A percentile compares a stretch with the other conserved stretches of the same genome.
Conservation (phyloP, 2,797 vertebrate genomes). For the Gouania willdenowi region DNA sequence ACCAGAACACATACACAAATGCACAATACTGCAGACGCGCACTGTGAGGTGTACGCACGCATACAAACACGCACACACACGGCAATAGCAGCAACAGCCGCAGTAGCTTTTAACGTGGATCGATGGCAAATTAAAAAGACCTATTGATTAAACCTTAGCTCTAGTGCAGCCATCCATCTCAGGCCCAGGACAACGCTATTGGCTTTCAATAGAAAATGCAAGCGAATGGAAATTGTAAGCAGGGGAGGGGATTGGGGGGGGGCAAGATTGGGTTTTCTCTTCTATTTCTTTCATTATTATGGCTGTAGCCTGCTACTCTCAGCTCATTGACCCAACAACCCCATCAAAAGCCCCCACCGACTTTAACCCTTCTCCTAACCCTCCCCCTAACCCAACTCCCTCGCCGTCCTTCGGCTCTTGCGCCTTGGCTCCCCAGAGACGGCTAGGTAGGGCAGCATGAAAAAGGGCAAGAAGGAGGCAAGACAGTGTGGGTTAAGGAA, state of each 20-base stretch:
- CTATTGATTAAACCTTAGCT: conserved; percentile 88
- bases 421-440: conserved; percentile 54
- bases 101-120: conserved; percentile 84
- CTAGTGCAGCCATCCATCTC: conserved; percentile 83
- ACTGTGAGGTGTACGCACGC: not conserved
- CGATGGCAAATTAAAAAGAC: conserved; percentile 85
- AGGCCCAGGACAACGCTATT: conserved; percentile 75
- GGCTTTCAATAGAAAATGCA: conserved; percentile 85
- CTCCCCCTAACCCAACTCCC: conserved; percentile 7
- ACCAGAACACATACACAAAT: conserved; percentile 14
- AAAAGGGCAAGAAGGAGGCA: conserved; percentile 19
- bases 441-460: conserved; percentile 47
- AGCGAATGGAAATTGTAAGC: conserved; percentile 84
- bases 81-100: conserved; percentile 56
- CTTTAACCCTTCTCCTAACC: conserved; percentile 2
- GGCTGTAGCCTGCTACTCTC: conserved; percentile 51
- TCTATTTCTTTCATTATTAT: conserved; percentile 44
- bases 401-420: conserved; percentile 23
- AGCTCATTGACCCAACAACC: conserved; percentile 49
- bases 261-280: conserved; percentile 40
- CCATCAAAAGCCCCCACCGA: not conserved
- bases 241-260: conserved; percentile 31
- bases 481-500: conserved; percentile 55
- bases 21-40: not conserved
- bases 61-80: conserved; percentile 13